These are phyloP conservation scores for Aphidius colemani DNA, from an alignment of 2,888 invertebrate genomes.

Conservation along the genomic window DNA sequence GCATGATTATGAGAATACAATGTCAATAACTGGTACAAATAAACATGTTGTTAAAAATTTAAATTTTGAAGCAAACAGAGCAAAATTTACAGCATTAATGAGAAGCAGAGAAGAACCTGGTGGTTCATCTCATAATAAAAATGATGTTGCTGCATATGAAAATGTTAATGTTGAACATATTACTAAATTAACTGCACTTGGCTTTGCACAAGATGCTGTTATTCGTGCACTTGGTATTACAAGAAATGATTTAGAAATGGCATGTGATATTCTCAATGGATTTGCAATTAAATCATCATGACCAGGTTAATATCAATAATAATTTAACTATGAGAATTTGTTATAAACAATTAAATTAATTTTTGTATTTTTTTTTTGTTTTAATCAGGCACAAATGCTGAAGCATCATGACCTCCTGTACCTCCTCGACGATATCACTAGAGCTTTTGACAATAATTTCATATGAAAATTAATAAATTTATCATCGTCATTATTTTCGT, in stretches of 20 bases:
- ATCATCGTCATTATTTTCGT: too few species aligned
- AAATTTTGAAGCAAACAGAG: constrained; percentile 52
- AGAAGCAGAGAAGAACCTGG: constrained; percentile 51
- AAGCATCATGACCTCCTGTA: constrained; percentile 46
- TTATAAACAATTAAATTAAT: background rate
- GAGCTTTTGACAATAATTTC: background rate
- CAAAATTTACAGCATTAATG: constrained; percentile 54
- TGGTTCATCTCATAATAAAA: constrained; percentile 43
- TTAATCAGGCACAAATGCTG: constrained; percentile 41
- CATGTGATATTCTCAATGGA: constrained; percentile 90
- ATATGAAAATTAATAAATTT: too few species aligned
- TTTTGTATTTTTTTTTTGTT: constrained; percentile 2
- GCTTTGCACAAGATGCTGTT: constrained; percentile 88
- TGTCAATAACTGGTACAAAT: constrained; percentile 59
- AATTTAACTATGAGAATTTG: background rate
- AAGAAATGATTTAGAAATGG: constrained; percentile 93
- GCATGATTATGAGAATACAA: constrained; percentile 64
- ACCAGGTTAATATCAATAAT: constrained; percentile 46
- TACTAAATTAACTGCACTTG: constrained; percentile 83
- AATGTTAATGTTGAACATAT: constrained; percentile 92
- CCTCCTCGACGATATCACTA: constrained; percentile 46
- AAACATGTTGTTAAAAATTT: constrained; percentile 58
- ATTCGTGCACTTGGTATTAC: constrained; percentile 91
- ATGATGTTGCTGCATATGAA: constrained; percentile 70
- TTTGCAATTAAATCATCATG: constrained; percentile 73